Evolutionary conservation across 2,888 invertebrate genomes (phyloP), one percentile per base, ranked within the genome.

Genomic region (Drepanosiphum platanoidis): DNA sequence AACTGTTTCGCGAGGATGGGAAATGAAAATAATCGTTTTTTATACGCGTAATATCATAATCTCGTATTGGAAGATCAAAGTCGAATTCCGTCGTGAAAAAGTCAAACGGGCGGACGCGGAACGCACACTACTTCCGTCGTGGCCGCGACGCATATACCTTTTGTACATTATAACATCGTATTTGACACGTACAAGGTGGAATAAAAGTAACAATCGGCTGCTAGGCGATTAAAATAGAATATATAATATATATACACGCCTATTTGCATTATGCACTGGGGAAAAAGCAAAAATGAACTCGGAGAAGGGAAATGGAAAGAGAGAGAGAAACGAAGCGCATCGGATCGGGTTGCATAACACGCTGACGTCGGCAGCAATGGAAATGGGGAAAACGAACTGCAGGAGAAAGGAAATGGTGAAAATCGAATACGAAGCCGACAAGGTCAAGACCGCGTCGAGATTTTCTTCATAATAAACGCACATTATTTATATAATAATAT

Each of bases 351-450:
- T 83, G 52, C 83, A 22, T 75, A 77, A 75, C n/a, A 2, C 22
- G 30, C 13, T 1, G 79, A 22, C 52, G 42, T 42, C 34, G 34
- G 61, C 11, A 18, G 11, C 52, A 11, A 52, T 83, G 82, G 75
- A 75, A 84, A 84, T 36, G 71, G 81, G 68, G 81, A 71, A 81
- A 81, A 71, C 22, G 2, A 30, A 9, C n/a, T 7, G 22, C 75
- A 18, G 64, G 83, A 84, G 83, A 84, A 84, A 84, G 83, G 83
- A 84, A 84, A 84, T 52, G 68, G 83, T 84, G 83, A 84, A 84
- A 84, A 84, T 68, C 75, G 70, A 70, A 22, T 39, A 8, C 34
- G 42, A 68, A 22, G 13, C 36, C 39, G 34, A 52, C 83, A 84
- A 84, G 83, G 83, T 84, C 83, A 84, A 75, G 75, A 75, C 75